Conservation (phyloP, 2,888 invertebrate species). For the Subacronicta megacephala region DNA sequence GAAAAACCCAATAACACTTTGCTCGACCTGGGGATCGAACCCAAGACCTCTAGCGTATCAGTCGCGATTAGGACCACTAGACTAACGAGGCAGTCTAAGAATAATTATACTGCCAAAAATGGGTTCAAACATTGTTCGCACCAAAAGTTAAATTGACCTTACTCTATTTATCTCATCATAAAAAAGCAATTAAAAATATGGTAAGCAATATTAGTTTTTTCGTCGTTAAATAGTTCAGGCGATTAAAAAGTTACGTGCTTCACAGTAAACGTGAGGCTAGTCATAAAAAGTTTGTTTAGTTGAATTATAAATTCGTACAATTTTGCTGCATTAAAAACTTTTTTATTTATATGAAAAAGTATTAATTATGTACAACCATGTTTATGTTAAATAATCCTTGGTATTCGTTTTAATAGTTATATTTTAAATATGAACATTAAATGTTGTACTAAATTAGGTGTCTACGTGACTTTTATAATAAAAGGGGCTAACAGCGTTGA, state of each 20-base stretch:
- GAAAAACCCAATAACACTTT: too few species aligned
- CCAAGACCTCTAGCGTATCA: too few species aligned
- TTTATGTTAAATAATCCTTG: slow-evolving; percentile 14
- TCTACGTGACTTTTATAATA: slow-evolving; percentile 18
- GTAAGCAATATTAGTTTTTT: slow-evolving; percentile 38
- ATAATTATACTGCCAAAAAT: slow-evolving; percentile 2
- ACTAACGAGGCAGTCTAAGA: too few species aligned
- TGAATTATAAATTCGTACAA: slow-evolving; percentile 41
- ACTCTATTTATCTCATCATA: slow-evolving; percentile 16
- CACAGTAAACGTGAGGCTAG: slow-evolving; percentile 9
- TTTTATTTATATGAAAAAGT: slow-evolving; percentile 18
- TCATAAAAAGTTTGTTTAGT: slow-evolving; percentile 40
- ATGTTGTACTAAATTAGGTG: slow-evolving; percentile 3
- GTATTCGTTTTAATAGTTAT: slow-evolving; percentile 7
- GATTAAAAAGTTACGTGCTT: slow-evolving; percentile 45
- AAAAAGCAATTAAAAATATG: slow-evolving; percentile 37
- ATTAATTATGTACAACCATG: slow-evolving; percentile 21
- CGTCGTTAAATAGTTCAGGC: slow-evolving; percentile 37
- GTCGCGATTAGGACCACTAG: too few species aligned
- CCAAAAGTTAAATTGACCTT: slow-evolving; percentile 10
- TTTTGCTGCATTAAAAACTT: slow-evolving; percentile 18
- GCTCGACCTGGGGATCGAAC: too few species aligned
- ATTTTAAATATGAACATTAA: background rate
- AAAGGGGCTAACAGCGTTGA: slow-evolving; percentile 4
- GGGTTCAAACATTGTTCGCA: slow-evolving; percentile 7